These are phyloP conservation scores for Saccopteryx bilineata DNA, from an alignment of 2,113 vertebrate species.

Conservation along the genomic window DNA sequence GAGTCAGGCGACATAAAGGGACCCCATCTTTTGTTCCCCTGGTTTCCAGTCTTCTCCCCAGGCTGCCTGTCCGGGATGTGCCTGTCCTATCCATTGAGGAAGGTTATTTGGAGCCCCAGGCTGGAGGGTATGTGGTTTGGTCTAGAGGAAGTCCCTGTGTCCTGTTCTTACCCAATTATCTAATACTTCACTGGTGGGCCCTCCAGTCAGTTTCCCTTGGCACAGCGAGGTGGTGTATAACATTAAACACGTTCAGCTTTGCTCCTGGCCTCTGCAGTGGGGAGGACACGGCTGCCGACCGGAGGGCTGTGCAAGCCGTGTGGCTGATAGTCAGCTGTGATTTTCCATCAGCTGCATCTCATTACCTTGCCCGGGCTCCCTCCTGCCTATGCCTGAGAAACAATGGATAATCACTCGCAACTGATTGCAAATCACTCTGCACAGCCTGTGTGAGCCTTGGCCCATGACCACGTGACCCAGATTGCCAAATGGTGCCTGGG, in stretches of 20 bases:
- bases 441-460: conserved; percentile 84
- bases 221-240: neutral
- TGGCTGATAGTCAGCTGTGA: conserved; percentile 89
- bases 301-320: conserved; percentile 82
- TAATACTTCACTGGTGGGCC: neutral
- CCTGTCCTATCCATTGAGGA: neutral
- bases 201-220: neutral
- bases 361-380: conserved; percentile 91
- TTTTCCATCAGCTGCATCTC: conserved; percentile 92
- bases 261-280: conserved; percentile 71
- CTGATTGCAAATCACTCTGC: conserved; percentile 90
- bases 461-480: conserved; percentile 74
- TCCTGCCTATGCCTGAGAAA: conserved; percentile 89
- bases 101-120: neutral
- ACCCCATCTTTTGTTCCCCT: neutral
- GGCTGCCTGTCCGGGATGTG: neutral
- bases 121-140: neutral
- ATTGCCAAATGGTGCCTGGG: conserved; percentile 72
- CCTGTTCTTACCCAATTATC: neutral
- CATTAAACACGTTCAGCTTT: conserved; percentile 54
- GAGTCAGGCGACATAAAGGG: neutral
- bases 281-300: conserved; percentile 79
- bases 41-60: neutral
- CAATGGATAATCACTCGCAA: conserved; percentile 92
- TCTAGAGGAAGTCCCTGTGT: neutral